Evolutionary conservation across 2,113 vertebrate genomes (phyloP).

Genomic region (Lynx canadensis): DNA sequence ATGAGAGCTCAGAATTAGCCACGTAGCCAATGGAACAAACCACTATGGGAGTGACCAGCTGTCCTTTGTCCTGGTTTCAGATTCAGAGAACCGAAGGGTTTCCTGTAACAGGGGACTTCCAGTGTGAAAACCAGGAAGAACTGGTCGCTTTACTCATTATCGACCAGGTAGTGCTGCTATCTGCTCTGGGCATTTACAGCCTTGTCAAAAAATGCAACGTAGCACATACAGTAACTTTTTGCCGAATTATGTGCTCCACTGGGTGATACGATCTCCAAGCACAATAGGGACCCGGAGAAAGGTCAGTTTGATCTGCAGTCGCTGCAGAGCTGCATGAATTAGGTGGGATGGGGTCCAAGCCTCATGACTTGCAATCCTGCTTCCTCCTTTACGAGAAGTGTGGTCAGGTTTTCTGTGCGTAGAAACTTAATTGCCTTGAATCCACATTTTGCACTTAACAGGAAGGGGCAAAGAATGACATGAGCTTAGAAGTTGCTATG

Average conservation of each 20-base stretch:
- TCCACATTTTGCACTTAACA: neutral
- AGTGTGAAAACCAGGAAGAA: neutral
- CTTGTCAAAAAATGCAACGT: neutral
- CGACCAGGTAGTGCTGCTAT: neutral
- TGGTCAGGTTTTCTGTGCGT: neutral
- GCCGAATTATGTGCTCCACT: neutral
- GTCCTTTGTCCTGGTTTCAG: neutral
- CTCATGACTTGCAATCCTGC: neutral
- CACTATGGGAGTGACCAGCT: neutral
- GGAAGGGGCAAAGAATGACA: neutral
- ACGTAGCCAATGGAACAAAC: neutral
- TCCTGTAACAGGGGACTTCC: neutral
- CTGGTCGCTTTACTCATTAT: neutral
- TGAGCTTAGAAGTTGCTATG: neutral
- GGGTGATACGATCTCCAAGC: neutral
- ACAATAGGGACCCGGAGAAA: neutral
- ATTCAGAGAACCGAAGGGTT: neutral
- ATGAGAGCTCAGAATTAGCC: neutral
- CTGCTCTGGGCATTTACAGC: neutral
- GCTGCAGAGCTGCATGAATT: neutral
- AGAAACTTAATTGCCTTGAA: neutral
- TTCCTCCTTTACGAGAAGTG: neutral
- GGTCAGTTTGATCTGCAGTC: neutral
- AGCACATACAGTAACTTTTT: neutral
- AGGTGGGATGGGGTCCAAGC: neutral